Percentiles rank a stretch among this genome's conserved stretches.
phyloP scores from a whole-genome alignment of 2,888 invertebrate genomes.

The Ceraclea dissimilis region DNA sequence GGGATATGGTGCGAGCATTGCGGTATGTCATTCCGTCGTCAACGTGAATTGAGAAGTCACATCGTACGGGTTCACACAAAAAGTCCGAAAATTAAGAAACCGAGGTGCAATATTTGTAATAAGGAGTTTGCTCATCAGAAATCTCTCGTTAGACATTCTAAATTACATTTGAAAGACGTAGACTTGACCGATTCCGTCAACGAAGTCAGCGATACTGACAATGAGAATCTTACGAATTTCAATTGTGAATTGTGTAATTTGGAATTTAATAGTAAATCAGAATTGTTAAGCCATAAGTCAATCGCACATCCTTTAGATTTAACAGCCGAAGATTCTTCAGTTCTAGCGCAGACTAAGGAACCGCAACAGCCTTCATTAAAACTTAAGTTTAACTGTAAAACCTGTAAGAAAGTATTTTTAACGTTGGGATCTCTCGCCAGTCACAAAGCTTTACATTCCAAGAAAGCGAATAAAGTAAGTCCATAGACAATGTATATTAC shows the following conservation, averaged over 20 bases:
- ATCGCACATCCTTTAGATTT: not conserved
- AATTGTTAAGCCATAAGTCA: slow-evolving; percentile 4
- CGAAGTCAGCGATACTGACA: not conserved
- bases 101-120: slow-evolving; percentile 10
- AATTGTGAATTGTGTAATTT: slow-evolving; percentile 6
- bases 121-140: slow-evolving; percentile 10
- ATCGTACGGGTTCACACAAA: slow-evolving; percentile 6
- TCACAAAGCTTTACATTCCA: not conserved
- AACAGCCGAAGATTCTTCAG: not conserved
- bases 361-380: slow-evolving; percentile 6
- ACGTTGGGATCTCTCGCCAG: slow-evolving; percentile 14
- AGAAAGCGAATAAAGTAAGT: not conserved
- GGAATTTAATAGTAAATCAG: not conserved
- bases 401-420: slow-evolving; percentile 17
- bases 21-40: slow-evolving; percentile 6
- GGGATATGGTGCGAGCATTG: slow-evolving; percentile 20
- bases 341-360: not conserved
- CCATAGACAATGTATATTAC: no score
- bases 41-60: slow-evolving; percentile 10
- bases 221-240: not conserved
- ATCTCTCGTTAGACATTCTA: slow-evolving; percentile 9
- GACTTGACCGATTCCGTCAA: not conserved
- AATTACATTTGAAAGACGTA: not conserved
- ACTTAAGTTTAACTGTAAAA: slow-evolving; percentile 20
- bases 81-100: not conserved